Percentiles rank a stretch among this genome's conserved stretches.
Conservation (phyloP, 2,888 invertebrate species). For the Pristionchus maxplancki region DNA sequence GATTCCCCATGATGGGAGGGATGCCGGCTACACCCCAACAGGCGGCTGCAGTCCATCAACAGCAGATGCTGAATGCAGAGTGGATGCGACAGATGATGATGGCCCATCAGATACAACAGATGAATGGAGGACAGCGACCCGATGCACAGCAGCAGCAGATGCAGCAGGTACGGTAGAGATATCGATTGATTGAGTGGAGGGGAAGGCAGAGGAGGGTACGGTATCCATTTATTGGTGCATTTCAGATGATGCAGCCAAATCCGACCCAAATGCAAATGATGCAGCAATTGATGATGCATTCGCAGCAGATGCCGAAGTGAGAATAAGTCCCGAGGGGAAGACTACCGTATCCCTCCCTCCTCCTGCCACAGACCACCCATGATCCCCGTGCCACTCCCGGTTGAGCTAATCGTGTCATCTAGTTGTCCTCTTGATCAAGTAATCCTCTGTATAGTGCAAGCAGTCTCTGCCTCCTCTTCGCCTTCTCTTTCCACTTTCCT, state of each 20-base stretch:
- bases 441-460: not conserved
- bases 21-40: not conserved
- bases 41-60: not conserved
- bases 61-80: not conserved
- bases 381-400: not conserved
- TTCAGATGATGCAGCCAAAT: not conserved
- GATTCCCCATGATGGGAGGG: not conserved
- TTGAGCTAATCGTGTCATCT: not conserved
- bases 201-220: no score
- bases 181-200: no score
- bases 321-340: not conserved
- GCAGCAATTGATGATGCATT: not conserved
- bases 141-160: not conserved
- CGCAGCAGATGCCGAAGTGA: not conserved
- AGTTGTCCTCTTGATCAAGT: not conserved
- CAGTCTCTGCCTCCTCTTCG: no score
- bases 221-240: no score
- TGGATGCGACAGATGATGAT: slow-evolving; percentile 6
- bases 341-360: not conserved
- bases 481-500: not conserved
- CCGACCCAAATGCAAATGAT: not conserved
- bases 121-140: not conserved
- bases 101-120: not conserved
- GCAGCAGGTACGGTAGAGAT: no score
- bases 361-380: not conserved